phyloP scores from a whole-genome alignment of 2,888 invertebrate species.

The Petrolisthes manimaculis region DNA sequence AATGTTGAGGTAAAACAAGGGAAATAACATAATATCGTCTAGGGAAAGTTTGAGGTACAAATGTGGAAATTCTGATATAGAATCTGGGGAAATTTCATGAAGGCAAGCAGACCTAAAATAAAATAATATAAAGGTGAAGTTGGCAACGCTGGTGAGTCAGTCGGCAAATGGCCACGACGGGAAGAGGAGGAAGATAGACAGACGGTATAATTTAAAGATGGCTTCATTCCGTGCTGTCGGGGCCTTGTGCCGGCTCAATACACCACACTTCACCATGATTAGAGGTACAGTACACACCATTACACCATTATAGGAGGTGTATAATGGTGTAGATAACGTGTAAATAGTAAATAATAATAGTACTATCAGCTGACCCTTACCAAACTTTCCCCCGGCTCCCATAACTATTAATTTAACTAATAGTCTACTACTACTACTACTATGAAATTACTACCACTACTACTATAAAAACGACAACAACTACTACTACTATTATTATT shows the following conservation, averaged over 20 bases:
- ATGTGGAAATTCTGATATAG: too few relatives aligned
- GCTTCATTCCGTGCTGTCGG: constrained; percentile 21
- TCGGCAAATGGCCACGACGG: constrained; percentile 5
- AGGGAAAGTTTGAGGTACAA: too few relatives aligned
- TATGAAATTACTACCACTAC: not conserved
- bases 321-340: not conserved
- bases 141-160: not conserved
- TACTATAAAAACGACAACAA: not conserved
- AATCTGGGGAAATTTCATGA: too few relatives aligned
- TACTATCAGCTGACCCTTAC: not conserved
- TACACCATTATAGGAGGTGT: not conserved
- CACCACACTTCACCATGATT: not conserved
- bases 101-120: not conserved
- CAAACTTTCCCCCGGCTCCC: not conserved
- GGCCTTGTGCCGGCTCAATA: constrained; percentile 39
- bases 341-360: not conserved
- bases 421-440: not conserved
- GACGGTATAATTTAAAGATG: constrained; percentile 7
- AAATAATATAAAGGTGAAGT: not conserved
- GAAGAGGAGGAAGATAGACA: not conserved
- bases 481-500: too few relatives aligned
- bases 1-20: too few relatives aligned
- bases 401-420: not conserved
- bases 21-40: too few relatives aligned
- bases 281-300: not conserved